A percentile compares a stretch with the other conserved stretches of the same genome.
Evolutionary conservation across 2,797 vertebrate genomes (phyloP).

Genomic region (Erpetoichthys calabaricus): DNA sequence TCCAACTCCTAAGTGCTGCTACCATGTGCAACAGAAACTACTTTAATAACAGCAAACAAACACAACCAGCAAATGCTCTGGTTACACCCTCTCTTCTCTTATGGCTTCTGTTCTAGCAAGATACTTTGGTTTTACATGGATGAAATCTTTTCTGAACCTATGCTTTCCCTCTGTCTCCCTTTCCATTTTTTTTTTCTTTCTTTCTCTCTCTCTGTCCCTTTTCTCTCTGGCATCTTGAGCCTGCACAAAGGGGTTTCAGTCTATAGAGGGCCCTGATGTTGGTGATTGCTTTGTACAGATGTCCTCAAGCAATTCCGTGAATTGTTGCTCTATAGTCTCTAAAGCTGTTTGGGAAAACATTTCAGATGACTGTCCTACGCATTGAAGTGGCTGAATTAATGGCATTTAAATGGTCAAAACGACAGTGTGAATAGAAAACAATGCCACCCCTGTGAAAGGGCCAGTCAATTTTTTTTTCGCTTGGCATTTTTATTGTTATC

Average conservation of each 20-base stretch:
- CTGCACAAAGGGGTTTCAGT: conserved; percentile 54
- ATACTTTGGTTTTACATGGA: conserved; percentile 33
- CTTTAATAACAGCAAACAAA: no score
- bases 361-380: conserved; percentile 78
- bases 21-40: no score
- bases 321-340: conserved; percentile 68
- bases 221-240: conserved; percentile 29
- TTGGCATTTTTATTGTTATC: conserved; percentile 38
- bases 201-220: conserved; percentile 14
- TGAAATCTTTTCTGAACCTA: conserved; percentile 38
- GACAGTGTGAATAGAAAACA: conserved; percentile 66
- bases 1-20: no score
- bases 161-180: conserved; percentile 35
- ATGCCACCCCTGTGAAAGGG: conserved; percentile 56
- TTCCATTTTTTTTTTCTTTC: conserved; percentile 18
- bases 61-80: no score
- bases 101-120: no score
- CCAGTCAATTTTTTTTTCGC: conserved; percentile 38
- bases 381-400: conserved; percentile 63
- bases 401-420: conserved; percentile 70
- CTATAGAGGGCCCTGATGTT: conserved; percentile 27
- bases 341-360: conserved; percentile 63
- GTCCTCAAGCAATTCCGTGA: conserved; percentile 63
- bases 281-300: conserved; percentile 59
- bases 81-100: no score